A percentile compares a stretch with the other conserved stretches of the same genome.
Conservation (phyloP, 2,888 invertebrate genomes). For the Selenia dentaria region DNA sequence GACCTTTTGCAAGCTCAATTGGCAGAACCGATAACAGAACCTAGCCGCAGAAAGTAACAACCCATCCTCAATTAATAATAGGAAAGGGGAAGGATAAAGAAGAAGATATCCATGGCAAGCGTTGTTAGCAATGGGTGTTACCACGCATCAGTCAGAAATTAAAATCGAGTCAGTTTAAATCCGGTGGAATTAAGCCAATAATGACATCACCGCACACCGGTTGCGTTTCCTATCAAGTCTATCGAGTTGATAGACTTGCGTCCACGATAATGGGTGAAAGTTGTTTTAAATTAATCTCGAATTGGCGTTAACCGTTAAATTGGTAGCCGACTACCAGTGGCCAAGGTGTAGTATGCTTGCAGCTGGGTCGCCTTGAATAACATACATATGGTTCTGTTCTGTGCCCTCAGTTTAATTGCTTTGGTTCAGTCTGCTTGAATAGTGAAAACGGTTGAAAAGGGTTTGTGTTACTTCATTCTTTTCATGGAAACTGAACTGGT, state of each 20-base stretch:
- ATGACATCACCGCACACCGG: constrained; percentile 13
- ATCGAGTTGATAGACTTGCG: constrained; percentile 10
- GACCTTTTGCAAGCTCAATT: no score
- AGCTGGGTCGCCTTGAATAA: constrained; percentile 12
- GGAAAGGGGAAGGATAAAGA: no score
- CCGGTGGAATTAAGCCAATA: neutral
- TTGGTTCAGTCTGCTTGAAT: constrained; percentile 1
- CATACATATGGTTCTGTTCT: neutral
- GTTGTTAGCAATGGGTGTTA: no score
- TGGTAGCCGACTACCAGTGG: constrained; percentile 12
- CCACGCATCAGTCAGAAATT: no score
- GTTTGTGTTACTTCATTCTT: constrained; percentile 3
- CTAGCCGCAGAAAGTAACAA: no score
- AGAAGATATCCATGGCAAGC: no score
- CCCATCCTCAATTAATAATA: no score
- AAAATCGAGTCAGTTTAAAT: neutral
- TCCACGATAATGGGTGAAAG: constrained; percentile 31
- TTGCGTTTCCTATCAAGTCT: constrained; percentile 18
- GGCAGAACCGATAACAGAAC: no score
- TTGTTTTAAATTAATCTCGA: constrained; percentile 29
- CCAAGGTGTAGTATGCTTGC: constrained; percentile 6
- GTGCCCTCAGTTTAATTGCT: constrained; percentile 9
- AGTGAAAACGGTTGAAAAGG: constrained; percentile 8
- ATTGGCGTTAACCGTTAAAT: constrained; percentile 33
- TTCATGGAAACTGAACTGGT: neutral